Percentiles rank a stretch among this genome's conserved stretches.
Evolutionary conservation across 2,888 invertebrate species (phyloP).

Genomic region (Linnaemya vulpina): DNA sequence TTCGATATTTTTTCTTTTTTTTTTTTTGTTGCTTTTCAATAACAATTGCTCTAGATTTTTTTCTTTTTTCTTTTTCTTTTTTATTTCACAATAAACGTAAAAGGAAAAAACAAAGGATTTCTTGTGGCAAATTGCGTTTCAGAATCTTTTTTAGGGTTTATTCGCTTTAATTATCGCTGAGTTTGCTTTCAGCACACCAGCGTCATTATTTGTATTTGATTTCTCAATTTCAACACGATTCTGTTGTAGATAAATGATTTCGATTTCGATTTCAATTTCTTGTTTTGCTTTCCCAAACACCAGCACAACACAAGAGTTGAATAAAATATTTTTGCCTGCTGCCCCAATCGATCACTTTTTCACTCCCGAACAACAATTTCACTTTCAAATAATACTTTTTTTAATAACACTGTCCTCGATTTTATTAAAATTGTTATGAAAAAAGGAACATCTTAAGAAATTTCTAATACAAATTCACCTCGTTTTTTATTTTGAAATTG

Average conservation of each 20-base stretch:
- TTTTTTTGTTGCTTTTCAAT: constrained; percentile 18
- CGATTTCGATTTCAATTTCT: constrained; percentile 1
- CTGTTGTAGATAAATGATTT: constrained; percentile 56
- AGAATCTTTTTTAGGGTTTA: constrained; percentile 61
- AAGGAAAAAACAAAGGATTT: constrained; percentile 68
- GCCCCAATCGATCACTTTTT: not conserved
- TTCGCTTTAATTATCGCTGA: constrained; percentile 55
- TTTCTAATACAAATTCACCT: constrained; percentile 4
- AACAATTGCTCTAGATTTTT: constrained; percentile 55
- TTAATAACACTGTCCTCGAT: not conserved
- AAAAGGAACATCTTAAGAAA: not conserved
- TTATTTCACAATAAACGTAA: constrained; percentile 30
- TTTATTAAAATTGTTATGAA: not conserved
- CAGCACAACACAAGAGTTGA: constrained; percentile 54
- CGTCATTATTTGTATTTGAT: constrained; percentile 30
- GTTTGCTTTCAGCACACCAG: constrained; percentile 14
- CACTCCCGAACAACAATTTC: not conserved
- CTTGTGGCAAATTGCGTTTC: constrained; percentile 66
- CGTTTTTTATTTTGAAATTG: not conserved
- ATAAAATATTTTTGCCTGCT: constrained; percentile 2
- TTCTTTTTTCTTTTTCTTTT: constrained; percentile 30
- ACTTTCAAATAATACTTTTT: not conserved
- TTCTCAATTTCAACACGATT: constrained; percentile 53
- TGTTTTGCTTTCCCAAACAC: constrained; percentile 22
- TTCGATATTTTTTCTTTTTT: constrained; percentile 13